Evolutionary conservation across 2,888 invertebrate species (phyloP).

Genomic region (Ellobium chinense): DNA sequence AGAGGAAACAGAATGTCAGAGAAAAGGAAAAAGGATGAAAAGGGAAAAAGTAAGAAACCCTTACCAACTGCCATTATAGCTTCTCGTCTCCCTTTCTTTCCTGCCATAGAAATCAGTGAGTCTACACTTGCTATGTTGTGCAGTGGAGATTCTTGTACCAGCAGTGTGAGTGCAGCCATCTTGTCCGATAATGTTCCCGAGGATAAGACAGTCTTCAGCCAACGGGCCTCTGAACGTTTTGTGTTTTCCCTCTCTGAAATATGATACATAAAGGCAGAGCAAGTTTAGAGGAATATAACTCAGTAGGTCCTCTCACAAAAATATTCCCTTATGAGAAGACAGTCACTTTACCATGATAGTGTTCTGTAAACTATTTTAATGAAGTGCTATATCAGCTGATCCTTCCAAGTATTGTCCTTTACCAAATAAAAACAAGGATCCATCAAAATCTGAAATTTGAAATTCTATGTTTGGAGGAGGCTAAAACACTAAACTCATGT

Average conservation of each 20-base stretch:
- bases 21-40: background rate
- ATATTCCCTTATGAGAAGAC: no score
- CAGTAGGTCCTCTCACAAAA: no score
- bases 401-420: no score
- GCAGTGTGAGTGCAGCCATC: conserved; percentile 89
- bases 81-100: conserved; percentile 87
- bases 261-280: conserved; percentile 63
- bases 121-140: conserved; percentile 86
- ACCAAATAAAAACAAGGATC: no score
- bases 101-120: conserved; percentile 87
- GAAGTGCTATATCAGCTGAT: no score
- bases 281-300: no score
- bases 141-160: conserved; percentile 91
- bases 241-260: conserved; percentile 69
- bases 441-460: no score
- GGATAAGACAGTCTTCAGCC: conserved; percentile 82
- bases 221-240: conserved; percentile 74
- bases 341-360: no score
- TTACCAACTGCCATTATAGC: conserved; percentile 82
- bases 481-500: no score
- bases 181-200: conserved; percentile 92
- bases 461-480: no score
- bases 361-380: no score
- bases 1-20: background rate
- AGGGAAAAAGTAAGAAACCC: conserved; percentile 32